These are phyloP conservation scores for Azorinus chamasolen DNA, from an alignment of 2,888 invertebrate genomes.

Conservation along the genomic window DNA sequence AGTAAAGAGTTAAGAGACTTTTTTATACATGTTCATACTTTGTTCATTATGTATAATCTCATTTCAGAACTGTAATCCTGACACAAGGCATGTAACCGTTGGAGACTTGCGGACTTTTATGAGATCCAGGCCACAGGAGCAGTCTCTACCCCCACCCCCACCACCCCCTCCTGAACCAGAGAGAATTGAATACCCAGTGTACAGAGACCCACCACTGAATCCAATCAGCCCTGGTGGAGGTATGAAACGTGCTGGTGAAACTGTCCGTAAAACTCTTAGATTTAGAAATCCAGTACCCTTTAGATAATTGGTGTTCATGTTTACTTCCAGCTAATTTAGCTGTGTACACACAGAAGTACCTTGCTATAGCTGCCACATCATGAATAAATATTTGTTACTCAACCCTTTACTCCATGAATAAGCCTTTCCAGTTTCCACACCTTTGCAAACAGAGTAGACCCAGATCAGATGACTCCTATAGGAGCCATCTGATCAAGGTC, in stretches of 20 bases:
- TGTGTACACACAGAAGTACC: too few relatives aligned
- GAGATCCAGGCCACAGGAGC: conserved; percentile 45
- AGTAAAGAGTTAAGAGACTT: too few relatives aligned
- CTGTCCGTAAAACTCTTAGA: conserved; percentile 2
- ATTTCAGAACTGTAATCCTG: conserved; percentile 72
- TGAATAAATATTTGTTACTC: too few relatives aligned
- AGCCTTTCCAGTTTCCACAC: too few relatives aligned
- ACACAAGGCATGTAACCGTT: conserved; percentile 78
- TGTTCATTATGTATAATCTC: too few relatives aligned
- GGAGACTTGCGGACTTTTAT: conserved; percentile 83
- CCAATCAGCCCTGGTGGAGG: conserved; percentile 83
- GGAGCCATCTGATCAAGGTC: too few relatives aligned
- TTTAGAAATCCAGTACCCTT: conserved; percentile 27
- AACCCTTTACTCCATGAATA: too few relatives aligned
- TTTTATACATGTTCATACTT: too few relatives aligned
- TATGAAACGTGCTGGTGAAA: conserved; percentile 42
- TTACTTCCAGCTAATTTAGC: too few relatives aligned
- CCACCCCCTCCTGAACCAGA: conserved; percentile 63
- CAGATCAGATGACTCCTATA: too few relatives aligned
- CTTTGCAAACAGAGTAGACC: too few relatives aligned
- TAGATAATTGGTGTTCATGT: background rate
- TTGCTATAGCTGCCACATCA: too few relatives aligned
- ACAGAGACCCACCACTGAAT: conserved; percentile 80
- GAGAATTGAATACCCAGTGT: conserved; percentile 75
- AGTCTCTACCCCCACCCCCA: conserved; percentile 42